Percentiles rank a stretch among this genome's conserved stretches.
Conservation (phyloP, 2,888 invertebrate genomes). For the Drosophila siamana region DNA sequence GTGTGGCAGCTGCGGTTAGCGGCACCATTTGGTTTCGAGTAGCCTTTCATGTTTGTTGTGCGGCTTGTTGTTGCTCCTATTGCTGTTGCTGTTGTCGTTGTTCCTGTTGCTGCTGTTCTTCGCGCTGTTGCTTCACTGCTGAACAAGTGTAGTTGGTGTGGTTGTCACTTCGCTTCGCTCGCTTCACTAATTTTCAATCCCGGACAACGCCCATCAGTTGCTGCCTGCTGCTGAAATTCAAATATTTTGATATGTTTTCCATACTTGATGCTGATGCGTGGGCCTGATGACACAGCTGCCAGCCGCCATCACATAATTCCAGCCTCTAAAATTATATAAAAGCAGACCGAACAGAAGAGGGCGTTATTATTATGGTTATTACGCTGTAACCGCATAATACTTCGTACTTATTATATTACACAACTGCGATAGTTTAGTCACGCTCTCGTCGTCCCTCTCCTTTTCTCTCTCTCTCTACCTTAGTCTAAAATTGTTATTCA, state of each 20-base stretch:
- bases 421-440: conserved; percentile 40
- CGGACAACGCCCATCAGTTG: conserved; percentile 43
- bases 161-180: conserved; percentile 28
- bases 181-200: conserved; percentile 59
- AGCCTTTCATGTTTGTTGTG: conserved; percentile 67
- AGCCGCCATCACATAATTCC: conserved; percentile 53
- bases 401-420: conserved; percentile 27
- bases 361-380: conserved; percentile 15
- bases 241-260: conserved; percentile 75
- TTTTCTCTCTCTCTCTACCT: not conserved
- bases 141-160: not conserved
- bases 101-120: not conserved
- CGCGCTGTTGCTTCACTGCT: conserved; percentile 1
- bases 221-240: conserved; percentile 56
- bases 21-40: conserved; percentile 72
- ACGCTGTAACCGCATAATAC: conserved; percentile 7
- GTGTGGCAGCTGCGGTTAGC: conserved; percentile 63
- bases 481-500: conserved; percentile 29
- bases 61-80: conserved; percentile 26
- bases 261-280: conserved; percentile 49
- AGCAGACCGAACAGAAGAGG: conserved; percentile 1
- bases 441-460: no score
- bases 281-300: conserved; percentile 10
- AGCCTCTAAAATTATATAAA: conserved; percentile 33
- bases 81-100: not conserved